Conservation (phyloP, 2,888 invertebrate species). For the Andrena camellia region DNA sequence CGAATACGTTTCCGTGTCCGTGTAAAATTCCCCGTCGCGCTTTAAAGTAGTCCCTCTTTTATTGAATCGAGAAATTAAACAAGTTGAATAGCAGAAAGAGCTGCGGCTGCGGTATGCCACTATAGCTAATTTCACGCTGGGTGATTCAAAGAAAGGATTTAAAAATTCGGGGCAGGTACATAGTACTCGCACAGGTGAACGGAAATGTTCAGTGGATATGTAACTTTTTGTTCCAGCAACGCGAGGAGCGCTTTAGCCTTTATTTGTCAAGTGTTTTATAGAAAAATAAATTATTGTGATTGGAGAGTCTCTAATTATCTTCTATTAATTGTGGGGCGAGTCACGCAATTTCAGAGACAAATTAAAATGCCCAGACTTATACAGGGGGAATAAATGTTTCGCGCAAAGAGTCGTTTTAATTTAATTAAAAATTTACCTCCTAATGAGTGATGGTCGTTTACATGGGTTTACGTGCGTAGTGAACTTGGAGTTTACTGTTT, state of each 20-base stretch:
- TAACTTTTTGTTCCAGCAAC: too few relatives aligned
- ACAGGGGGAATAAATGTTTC: not conserved
- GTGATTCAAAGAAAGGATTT: not conserved
- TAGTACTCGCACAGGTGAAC: too few relatives aligned
- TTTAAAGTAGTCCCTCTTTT: slow-evolving; percentile 77
- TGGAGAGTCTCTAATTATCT: too few relatives aligned
- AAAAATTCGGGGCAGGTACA: too few relatives aligned
- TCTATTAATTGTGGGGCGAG: too few relatives aligned
- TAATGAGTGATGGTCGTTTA: slow-evolving; percentile 69
- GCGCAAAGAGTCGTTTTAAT: not conserved
- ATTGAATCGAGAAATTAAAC: not conserved
- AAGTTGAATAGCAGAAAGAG: not conserved
- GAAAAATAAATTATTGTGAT: too few relatives aligned
- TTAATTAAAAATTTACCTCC: slow-evolving; percentile 70
- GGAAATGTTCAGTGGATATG: too few relatives aligned
- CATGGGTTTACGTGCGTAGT: slow-evolving; percentile 43
- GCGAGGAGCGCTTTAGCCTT: too few relatives aligned
- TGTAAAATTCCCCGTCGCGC: slow-evolving; percentile 79
- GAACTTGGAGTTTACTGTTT: slow-evolving; percentile 64
- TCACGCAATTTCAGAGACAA: too few relatives aligned
- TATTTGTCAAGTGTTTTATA: too few relatives aligned
- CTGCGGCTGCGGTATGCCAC: not conserved
- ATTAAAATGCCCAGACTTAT: not conserved
- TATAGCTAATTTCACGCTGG: not conserved
- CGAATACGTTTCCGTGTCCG: slow-evolving; percentile 85